A percentile compares a stretch with the other conserved stretches of the same genome.
These are phyloP conservation scores for Rhamphomyia laevipes DNA, from an alignment of 2,888 invertebrate genomes.

Conservation along the genomic window DNA sequence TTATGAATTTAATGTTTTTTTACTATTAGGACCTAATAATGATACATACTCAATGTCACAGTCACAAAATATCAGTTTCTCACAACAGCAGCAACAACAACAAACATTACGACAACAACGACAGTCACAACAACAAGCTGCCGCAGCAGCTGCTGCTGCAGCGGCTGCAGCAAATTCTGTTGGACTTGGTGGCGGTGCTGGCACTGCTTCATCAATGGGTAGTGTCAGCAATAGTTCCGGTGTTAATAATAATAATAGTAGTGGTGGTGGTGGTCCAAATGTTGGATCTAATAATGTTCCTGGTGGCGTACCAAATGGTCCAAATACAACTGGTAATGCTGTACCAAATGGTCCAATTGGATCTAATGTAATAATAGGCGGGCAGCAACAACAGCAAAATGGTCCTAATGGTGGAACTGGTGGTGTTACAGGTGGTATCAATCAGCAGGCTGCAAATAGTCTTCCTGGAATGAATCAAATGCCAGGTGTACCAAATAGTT, in stretches of 20 bases:
- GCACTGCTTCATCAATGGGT: constrained; percentile 18
- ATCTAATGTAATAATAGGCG: constrained; percentile 16
- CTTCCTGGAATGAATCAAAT: constrained; percentile 10
- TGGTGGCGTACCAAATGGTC: background rate
- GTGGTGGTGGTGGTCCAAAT: background rate
- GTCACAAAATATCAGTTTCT: constrained; percentile 77
- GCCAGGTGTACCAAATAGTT: constrained; percentile 6
- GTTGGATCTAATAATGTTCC: constrained; percentile 1
- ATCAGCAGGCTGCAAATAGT: constrained; percentile 6
- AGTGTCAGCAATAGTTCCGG: constrained; percentile 16
- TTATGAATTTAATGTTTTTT: background rate
- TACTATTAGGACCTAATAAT: constrained; percentile 28
- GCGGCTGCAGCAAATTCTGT: constrained; percentile 32
- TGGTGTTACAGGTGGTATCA: constrained; percentile 4
- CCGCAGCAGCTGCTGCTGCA: constrained; percentile 33
- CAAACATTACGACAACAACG: constrained; percentile 27
- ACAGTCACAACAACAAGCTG: constrained; percentile 30
- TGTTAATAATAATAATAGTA: constrained; percentile 4
- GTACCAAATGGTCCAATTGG: constrained; percentile 15
- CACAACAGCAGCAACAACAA: constrained; percentile 61
- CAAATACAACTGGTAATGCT: background rate
- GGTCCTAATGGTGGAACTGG: constrained; percentile 6
- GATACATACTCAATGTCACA: constrained; percentile 62
- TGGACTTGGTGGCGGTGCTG: constrained; percentile 20
- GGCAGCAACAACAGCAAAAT: background rate